Evolutionary conservation across 2,113 vertebrate species (phyloP).

Genomic region (Peromyscus polionotus): DNA sequence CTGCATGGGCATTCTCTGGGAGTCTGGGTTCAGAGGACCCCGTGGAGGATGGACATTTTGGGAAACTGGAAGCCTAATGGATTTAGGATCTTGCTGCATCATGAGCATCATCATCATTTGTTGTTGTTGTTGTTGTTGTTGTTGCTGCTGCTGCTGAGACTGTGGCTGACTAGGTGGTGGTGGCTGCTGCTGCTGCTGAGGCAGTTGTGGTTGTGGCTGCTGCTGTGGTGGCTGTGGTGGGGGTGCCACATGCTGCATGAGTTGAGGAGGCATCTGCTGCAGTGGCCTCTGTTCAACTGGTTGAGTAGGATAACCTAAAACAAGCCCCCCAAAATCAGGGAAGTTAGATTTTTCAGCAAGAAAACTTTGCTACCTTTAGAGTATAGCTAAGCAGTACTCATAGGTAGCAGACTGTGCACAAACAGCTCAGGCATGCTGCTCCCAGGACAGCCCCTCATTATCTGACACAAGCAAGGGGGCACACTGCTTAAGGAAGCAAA

Average conservation of each 20-base stretch:
- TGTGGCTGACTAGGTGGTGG: slow-evolving; percentile 88
- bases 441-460: slow-evolving; percentile 17
- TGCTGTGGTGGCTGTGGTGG: slow-evolving; percentile 88
- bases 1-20: slow-evolving; percentile 94
- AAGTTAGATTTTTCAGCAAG: slow-evolving; percentile 81
- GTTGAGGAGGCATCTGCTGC: slow-evolving; percentile 96
- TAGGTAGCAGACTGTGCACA: slow-evolving; percentile 59
- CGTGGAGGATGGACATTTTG: slow-evolving; percentile 92
- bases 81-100: slow-evolving; percentile 95
- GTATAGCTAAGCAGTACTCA: slow-evolving; percentile 74
- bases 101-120: slow-evolving; percentile 99
- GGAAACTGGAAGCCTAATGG: slow-evolving; percentile 92
- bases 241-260: slow-evolving; percentile 93
- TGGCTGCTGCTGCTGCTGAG: slow-evolving; percentile 82
- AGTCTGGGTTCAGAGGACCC: slow-evolving; percentile 91
- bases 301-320: slow-evolving; percentile 94
- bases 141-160: slow-evolving; percentile 86
- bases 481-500: slow-evolving; percentile 68
- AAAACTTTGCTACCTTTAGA: slow-evolving; percentile 74
- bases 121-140: slow-evolving; percentile 91
- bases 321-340: slow-evolving; percentile 78
- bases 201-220: slow-evolving; percentile 88
- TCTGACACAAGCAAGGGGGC: slow-evolving; percentile 48
- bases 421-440: slow-evolving; percentile 61
- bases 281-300: slow-evolving; percentile 95